Percentiles rank a stretch among this genome's conserved stretches.
These are phyloP conservation scores for Catostylus mosaicus DNA, from an alignment of 30 jellyfish, hydroid and myxozoan species.

Conservation along the genomic window DNA sequence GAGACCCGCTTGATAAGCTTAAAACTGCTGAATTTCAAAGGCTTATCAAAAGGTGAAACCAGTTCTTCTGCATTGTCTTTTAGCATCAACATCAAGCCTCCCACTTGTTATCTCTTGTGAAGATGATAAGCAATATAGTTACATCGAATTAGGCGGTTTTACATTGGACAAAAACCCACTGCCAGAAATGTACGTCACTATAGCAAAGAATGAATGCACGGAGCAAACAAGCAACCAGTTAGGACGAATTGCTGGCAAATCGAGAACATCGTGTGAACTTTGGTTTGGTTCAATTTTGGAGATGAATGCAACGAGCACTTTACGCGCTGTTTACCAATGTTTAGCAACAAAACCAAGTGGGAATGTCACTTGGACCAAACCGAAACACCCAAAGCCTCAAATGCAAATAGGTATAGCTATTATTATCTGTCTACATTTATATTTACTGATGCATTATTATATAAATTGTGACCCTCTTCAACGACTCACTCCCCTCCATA, in stretches of 20 bases:
- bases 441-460: too few relatives aligned
- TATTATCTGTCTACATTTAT: too few relatives aligned
- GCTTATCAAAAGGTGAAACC: too few relatives aligned
- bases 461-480: too few relatives aligned
- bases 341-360: slow-evolving; percentile 9
- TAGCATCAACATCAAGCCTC: neutral
- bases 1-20: too few relatives aligned
- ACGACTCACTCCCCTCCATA: too few relatives aligned
- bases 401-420: too few relatives aligned
- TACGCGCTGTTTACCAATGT: slow-evolving; percentile 24
- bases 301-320: neutral
- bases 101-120: slow-evolving; percentile 24
- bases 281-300: slow-evolving; percentile 7
- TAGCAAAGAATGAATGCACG: slow-evolving; percentile 22
- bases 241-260: slow-evolving; percentile 8
- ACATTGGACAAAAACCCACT: neutral
- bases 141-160: slow-evolving; percentile 20
- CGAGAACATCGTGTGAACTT: slow-evolving; percentile 10
- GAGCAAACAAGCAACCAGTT: neutral
- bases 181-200: neutral
- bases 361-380: slow-evolving; percentile 6
- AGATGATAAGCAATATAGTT: neutral
- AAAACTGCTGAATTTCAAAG: too few relatives aligned
- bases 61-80: too few relatives aligned
- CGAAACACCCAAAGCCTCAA: too few relatives aligned